A percentile compares a stretch with the other conserved stretches of the same genome.
These are phyloP conservation scores for Setophaga coronata DNA, from an alignment of 2,113 vertebrate genomes.

Conservation along the genomic window DNA sequence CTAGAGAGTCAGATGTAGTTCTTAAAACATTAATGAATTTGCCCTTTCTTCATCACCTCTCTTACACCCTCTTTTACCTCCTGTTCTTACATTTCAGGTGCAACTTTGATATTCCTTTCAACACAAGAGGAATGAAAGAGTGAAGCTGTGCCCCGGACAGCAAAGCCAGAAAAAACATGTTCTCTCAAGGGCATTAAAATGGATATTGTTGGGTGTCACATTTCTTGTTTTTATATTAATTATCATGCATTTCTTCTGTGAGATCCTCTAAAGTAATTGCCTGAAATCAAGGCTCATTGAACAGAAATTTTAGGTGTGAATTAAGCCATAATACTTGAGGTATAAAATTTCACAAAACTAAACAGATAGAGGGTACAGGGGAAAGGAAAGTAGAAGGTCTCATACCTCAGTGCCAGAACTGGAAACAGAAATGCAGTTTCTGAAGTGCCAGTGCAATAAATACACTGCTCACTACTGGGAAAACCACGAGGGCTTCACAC, in stretches of 20 bases:
- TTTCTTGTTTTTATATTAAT: neutral
- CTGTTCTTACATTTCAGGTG: neutral
- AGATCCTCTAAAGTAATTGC: neutral
- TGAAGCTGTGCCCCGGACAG: neutral
- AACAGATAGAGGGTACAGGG: neutral
- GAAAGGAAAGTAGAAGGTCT: neutral
- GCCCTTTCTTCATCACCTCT: neutral
- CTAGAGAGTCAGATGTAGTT: neutral
- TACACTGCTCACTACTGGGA: neutral
- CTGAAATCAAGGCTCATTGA: neutral
- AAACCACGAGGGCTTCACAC: neutral
- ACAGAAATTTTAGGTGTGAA: neutral
- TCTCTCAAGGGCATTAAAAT: neutral
- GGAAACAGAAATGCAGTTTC: neutral
- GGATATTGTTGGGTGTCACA: neutral
- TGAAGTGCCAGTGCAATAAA: neutral
- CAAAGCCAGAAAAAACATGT: neutral
- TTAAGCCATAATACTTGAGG: neutral
- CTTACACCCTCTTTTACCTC: neutral
- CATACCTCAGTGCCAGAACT: neutral
- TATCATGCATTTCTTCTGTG: neutral
- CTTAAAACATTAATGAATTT: slow-evolving; percentile 19
- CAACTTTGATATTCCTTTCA: neutral
- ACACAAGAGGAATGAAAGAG: neutral
- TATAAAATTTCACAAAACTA: neutral